A percentile compares a stretch with the other conserved stretches of the same genome.
These are phyloP conservation scores for Notothenia coriiceps DNA, from an alignment of 2,113 vertebrate species.

Conservation along the genomic window DNA sequence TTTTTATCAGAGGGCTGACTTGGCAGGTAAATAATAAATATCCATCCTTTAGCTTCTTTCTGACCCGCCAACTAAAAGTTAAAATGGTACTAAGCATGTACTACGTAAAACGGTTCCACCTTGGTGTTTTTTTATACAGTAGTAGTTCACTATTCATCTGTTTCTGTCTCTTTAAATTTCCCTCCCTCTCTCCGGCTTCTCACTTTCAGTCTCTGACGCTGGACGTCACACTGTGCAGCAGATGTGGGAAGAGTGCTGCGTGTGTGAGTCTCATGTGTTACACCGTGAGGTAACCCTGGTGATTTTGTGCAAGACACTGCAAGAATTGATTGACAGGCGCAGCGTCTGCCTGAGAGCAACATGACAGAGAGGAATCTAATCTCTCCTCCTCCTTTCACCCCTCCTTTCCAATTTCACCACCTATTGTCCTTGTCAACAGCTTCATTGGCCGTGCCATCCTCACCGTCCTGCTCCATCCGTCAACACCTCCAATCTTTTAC, in stretches of 20 bases:
- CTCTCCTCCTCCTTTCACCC: slow-evolving; percentile 45
- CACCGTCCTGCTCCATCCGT: slow-evolving; percentile 14
- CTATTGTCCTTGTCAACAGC: slow-evolving; percentile 58
- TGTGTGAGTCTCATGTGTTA: slow-evolving; percentile 63
- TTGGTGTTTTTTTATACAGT: neutral
- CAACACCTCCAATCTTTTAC: slow-evolving; percentile 3
- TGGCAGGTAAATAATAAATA: neutral
- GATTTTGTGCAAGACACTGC: slow-evolving; percentile 50
- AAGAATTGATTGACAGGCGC: slow-evolving; percentile 62
- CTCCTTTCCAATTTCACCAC: slow-evolving; percentile 64
- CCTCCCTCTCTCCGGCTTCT: neutral
- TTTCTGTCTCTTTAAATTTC: slow-evolving; percentile 8
- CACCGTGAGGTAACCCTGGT: slow-evolving; percentile 65
- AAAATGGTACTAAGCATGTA: too few relatives aligned
- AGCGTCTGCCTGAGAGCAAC: slow-evolving; percentile 56
- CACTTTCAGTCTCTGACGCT: slow-evolving; percentile 20
- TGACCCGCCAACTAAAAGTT: neutral
- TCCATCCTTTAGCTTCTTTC: neutral
- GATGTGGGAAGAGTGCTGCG: slow-evolving; percentile 43
- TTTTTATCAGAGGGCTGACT: slow-evolving; percentile 17
- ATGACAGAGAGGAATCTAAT: slow-evolving; percentile 57
- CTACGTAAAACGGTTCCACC: too few relatives aligned
- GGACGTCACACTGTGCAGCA: slow-evolving; percentile 39
- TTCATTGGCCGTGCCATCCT: slow-evolving; percentile 23
- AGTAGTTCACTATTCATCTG: neutral